Percentiles rank a stretch among this genome's conserved stretches.
These are phyloP conservation scores for Anabas testudineus DNA, from an alignment of 2,797 vertebrate genomes.

Conservation along the genomic window DNA sequence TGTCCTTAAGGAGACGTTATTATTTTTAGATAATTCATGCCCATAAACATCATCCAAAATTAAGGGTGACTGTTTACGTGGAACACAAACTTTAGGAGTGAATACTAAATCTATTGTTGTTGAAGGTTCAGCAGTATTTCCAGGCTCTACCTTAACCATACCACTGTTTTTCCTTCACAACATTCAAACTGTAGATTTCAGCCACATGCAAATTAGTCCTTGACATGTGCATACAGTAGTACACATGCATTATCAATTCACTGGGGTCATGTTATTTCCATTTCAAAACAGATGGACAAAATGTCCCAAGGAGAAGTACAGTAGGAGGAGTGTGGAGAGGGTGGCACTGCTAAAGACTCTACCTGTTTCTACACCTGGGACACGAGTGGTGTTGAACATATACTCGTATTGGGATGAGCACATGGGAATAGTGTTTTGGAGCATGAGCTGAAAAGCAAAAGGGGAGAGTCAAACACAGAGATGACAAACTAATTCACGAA, in stretches of 20 bases:
- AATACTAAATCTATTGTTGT: not conserved
- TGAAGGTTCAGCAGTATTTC: not conserved
- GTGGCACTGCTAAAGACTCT: conserved; percentile 79
- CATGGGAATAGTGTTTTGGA: conserved; percentile 88
- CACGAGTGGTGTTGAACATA: conserved; percentile 89
- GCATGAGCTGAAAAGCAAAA: conserved; percentile 91
- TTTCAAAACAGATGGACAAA: conserved; percentile 55
- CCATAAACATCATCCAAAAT: not conserved
- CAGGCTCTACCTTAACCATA: conserved; percentile 11
- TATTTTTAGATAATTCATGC: not conserved
- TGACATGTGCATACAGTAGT: conserved; percentile 44
- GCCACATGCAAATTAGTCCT: conserved; percentile 71
- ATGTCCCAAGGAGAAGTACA: conserved; percentile 61
- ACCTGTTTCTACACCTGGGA: conserved; percentile 90
- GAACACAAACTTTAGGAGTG: not conserved
- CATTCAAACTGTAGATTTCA: conserved; percentile 38
- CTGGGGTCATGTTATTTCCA: conserved; percentile 38
- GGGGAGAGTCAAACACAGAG: conserved; percentile 82
- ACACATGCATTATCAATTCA: conserved; percentile 61
- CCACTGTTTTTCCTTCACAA: conserved; percentile 19
- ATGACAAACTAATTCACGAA: conserved; percentile 73
- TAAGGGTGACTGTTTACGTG: not conserved
- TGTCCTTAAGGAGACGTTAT: not conserved
- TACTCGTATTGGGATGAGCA: conserved; percentile 88
- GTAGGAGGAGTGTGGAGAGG: conserved; percentile 65